Base-by-base conservation (phyloP, 2,113 vertebrate species). In the Dasyprocta punctata region DNA sequence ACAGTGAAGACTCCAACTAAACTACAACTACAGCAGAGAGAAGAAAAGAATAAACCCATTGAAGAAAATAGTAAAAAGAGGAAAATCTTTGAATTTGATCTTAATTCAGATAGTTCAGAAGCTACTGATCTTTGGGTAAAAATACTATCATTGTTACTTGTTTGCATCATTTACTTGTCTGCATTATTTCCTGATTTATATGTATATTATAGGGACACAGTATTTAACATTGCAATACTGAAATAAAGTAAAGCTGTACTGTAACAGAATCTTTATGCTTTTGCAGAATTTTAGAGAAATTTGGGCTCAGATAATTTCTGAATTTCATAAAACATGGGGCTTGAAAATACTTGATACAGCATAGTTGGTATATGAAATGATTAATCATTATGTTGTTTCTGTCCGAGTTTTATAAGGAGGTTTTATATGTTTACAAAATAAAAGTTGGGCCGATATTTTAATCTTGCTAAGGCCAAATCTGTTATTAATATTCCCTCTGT, bases 81-180 rank as follows among this genome's bases (percentile, higher is more conserved):
- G 86, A 99, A 99, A 98, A 98, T 96, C 47, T 90, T 99, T 16
- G 99, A 99, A 24, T 98, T 99, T 96, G 99, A 99, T 90, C 75
- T 98, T 83, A 99, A 99, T 91, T 99, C 99, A 41, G 99, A 99
- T 95, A 99, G 99, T 98, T 99, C 99, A 16, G 99, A 99, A 67
- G 98, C 98, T 81, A 97, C 95, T 36, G 99, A 99, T 98, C 97
- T 99, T 47, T 96, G 99, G 99, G 99, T 99, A 99, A 99, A 97
- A 97, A 97, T 61, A 78, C 61, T 92, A 84, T 49, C 7, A 52
- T 0, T 3, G 16, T 93, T 96, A 60, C 38, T 97, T 96, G 22
- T 60, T 82, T 95, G 75, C 19, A n/a, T 95, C 4, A 86, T 41
- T 80, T 63, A 54, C 93, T 89, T 87, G 1, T 81, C 47, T 87